phyloP scores from a whole-genome alignment of 2,797 vertebrate genomes.

The Enteromius radiatus region DNA sequence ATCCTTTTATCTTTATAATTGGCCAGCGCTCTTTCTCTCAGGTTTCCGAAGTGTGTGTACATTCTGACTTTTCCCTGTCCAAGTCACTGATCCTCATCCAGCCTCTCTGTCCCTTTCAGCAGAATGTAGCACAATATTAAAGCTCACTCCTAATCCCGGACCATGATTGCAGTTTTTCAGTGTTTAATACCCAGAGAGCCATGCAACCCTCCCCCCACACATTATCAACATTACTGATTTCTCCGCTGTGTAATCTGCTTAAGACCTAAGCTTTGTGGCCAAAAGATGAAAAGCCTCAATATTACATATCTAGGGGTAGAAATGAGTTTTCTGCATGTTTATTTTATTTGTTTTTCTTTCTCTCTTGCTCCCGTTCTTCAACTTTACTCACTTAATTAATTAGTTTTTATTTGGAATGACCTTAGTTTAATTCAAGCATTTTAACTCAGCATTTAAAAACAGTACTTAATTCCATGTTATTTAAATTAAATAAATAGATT shows the following conservation, averaged over 20 bases:
- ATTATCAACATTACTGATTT: conserved; percentile 77
- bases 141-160: conserved; percentile 76
- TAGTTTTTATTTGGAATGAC: conserved; percentile 9
- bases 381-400: background rate
- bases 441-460: background rate
- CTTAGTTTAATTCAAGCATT: conserved; percentile 29
- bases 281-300: conserved; percentile 72
- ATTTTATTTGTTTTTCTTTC: conserved; percentile 1
- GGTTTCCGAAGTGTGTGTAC: conserved; percentile 26
- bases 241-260: conserved; percentile 79
- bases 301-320: conserved; percentile 66
- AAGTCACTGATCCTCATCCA: conserved; percentile 44
- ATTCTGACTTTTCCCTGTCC: conserved; percentile 52
- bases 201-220: conserved; percentile 45
- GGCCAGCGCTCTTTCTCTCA: conserved; percentile 14
- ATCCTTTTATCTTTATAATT: conserved; percentile 23
- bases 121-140: conserved; percentile 73
- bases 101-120: conserved; percentile 62
- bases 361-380: conserved; percentile 21
- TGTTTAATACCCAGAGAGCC: conserved; percentile 65
- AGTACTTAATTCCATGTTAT: background rate
- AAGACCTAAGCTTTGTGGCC: conserved; percentile 75
- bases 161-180: conserved; percentile 76
- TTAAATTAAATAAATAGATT: background rate
- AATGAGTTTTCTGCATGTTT: conserved; percentile 48